Base-by-base conservation (phyloP, 2,888 invertebrate genomes). In the Pseudoips prasinana region DNA sequence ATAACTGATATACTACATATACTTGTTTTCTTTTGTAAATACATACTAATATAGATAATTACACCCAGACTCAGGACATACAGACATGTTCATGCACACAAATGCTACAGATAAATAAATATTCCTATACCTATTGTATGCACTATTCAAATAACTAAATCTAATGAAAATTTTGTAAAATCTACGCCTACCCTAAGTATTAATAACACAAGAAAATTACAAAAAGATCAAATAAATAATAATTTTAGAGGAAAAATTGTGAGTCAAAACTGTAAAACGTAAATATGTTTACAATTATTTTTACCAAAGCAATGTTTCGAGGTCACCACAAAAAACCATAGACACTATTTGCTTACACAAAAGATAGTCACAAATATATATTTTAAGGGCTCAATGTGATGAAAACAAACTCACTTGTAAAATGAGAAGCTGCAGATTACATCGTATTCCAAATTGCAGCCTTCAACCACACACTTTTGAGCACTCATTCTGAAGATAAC, bases 401-500 rank as follows among this genome's bases (percentile, higher is more conserved):
- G 51, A 58, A 63, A 68, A 78, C 70, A 64, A 58, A 82, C 88
- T 85, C 62, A 88, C 88, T 87, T 87, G 73, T 86, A 88, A 58
- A 88, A 88, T 45, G 88, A 87, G 61, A 88, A 88, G 79, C 87
- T 88, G 82, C 88, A 88, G 59, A 86, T 69, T 43, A 87, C 87
- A 80, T 88, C 88, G 52, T 88, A 87, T 71, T 87, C 87, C 63
- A 86, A 73, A 66, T 80, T 67, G 68, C 88, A 88, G 67, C 88
- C 88, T 69, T 88, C 88, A 7, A 88, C 88, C 45, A 88, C 88
- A 70, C 88, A 88, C 76, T 87, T 86, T 50, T 70, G 77, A 46
- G 75, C 77, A 56, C 71, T 80, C 87, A 87, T 88, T 39, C 54
- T 83, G 81, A 64, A 46, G 44, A 43, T 35, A 49, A 49, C 54